Base-by-base conservation (phyloP, 1,140 invertebrate genomes). In the Apocrypta bakeri region DNA sequence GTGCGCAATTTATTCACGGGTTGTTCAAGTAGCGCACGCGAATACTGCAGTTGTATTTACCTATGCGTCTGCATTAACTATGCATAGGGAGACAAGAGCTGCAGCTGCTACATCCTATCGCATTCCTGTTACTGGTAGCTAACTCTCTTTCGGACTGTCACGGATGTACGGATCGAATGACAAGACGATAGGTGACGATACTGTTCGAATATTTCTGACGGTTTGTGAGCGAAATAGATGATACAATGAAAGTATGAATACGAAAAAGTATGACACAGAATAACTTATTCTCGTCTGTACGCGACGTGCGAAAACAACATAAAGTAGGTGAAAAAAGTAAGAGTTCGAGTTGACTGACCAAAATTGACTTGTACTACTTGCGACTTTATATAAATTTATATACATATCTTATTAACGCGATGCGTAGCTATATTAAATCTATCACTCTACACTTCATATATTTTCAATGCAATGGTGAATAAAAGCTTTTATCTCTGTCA, bases 1-100 rank as follows among this genome's bases (percentile, higher is more conserved):
- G 66, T 24, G 42, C 29, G 21, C 29, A 72, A 80, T 80, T 80
- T 80, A 80, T 80, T 80, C 79, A 80, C 21, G 11, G 48, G 48
- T 21, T 56, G 48, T 56, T 56, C 21, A n/a, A 56, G 48, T 56
- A 40, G 79, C 31, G 27, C 78, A n/a, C 29, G 8, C 27, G 48
- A 79, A 25, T 69, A 27, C 17, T 21, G 25, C 14, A n/a, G 68
- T 21, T 27, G 68, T 31, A n/a, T 33, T 69, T 25, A 21, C 7
- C 68, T 33, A 33, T 21, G 29, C 29, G 29, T 31, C 24, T 31
- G 17, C 68, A 69, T 79, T 61, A 79, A 29, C 68, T 61, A 72
- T 79, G 48, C 33, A 72, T 79, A 31, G 78, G 61, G 66, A 69
- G 17, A 33, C 64, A 27, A 69, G 68, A 29, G 27, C 29, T 69